Evolutionary conservation across 2,888 invertebrate species (phyloP).

Genomic region (Trissolcus japonicus): DNA sequence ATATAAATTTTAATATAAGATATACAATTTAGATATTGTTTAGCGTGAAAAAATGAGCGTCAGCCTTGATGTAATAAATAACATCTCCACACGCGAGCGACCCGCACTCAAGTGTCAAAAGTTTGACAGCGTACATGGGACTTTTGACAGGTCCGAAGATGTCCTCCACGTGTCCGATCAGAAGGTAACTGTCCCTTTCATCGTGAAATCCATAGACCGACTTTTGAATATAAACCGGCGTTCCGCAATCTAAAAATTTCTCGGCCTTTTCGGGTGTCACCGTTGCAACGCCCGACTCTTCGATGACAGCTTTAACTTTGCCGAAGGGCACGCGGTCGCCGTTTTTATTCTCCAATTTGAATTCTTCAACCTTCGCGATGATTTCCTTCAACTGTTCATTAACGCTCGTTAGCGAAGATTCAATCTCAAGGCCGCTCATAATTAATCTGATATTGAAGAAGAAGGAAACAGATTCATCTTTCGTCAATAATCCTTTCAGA

Average conservation of each 20-base stretch:
- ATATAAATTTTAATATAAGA: neutral
- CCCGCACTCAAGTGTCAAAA: neutral
- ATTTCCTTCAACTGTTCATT: slow-evolving; percentile 18
- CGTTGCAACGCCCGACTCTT: slow-evolving; percentile 12
- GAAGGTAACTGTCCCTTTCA: neutral
- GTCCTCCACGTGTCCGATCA: slow-evolving; percentile 24
- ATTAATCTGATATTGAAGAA: neutral
- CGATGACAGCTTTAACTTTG: slow-evolving; percentile 15
- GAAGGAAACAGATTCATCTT: neutral
- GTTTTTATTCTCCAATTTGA: slow-evolving; percentile 2
- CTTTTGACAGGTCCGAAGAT: slow-evolving; percentile 18
- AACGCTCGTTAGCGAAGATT: slow-evolving; percentile 1
- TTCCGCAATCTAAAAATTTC: slow-evolving; percentile 18
- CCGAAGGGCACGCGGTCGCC: neutral
- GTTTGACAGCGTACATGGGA: slow-evolving; percentile 30
- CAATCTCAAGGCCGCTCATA: slow-evolving; percentile 15
- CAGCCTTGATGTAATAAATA: slow-evolving; percentile 18
- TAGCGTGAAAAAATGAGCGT: neutral
- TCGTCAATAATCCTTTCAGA: neutral
- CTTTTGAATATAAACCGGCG: slow-evolving; percentile 3
- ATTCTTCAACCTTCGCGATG: slow-evolving; percentile 11
- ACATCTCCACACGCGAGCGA: slow-evolving; percentile 6
- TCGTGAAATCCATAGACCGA: neutral
- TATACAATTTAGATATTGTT: neutral
- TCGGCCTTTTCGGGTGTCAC: slow-evolving; percentile 6